Conservation (phyloP, 2,113 vertebrate genomes). For the Neopipo cinnamomea region DNA sequence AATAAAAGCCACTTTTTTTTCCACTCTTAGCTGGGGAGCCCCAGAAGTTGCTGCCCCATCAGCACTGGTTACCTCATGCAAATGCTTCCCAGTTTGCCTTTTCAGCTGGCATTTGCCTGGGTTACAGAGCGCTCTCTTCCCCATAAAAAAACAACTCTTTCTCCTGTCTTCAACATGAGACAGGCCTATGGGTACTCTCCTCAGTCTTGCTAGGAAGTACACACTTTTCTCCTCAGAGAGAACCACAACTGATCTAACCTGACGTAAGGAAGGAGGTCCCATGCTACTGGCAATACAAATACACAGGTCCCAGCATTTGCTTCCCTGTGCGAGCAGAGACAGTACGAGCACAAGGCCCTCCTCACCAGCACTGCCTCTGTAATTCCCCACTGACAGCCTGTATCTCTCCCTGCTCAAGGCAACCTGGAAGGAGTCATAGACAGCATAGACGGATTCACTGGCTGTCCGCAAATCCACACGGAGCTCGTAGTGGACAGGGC, state of each 20-base stretch:
- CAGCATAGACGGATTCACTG: slow-evolving; percentile 78
- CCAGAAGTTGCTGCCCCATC: neutral
- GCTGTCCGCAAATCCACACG: slow-evolving; percentile 78
- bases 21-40: neutral
- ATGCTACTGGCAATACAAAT: neutral
- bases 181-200: neutral
- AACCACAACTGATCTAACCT: neutral
- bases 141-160: neutral
- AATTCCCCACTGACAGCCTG: slow-evolving; percentile 80
- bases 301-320: neutral
- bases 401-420: slow-evolving; percentile 80
- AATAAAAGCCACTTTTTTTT: neutral
- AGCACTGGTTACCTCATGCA: neutral
- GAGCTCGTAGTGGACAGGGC: slow-evolving; percentile 76
- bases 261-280: neutral
- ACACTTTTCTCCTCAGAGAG: neutral
- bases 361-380: slow-evolving; percentile 85
- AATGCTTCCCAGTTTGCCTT: neutral
- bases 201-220: neutral
- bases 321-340: neutral
- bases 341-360: neutral
- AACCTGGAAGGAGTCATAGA: slow-evolving; percentile 82
- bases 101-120: neutral
- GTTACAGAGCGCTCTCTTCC: neutral
- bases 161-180: neutral